Conservation (phyloP, 2,113 vertebrate genomes). For the Octodon degus region DNA sequence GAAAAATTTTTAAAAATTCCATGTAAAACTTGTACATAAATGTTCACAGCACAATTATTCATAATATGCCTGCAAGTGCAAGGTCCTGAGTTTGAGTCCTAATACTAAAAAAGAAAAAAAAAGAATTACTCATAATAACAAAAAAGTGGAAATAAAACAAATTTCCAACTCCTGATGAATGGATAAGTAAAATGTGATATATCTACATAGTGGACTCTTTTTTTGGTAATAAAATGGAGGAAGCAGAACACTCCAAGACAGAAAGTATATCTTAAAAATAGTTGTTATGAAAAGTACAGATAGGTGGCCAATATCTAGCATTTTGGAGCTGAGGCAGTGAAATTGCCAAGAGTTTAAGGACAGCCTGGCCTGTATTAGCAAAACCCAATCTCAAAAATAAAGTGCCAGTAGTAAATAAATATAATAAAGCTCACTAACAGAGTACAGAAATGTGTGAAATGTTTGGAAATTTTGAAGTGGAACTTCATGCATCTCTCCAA, state of each 20-base stretch:
- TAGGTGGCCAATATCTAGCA: background rate
- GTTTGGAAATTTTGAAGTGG: background rate
- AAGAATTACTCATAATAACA: background rate
- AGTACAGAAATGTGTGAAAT: background rate
- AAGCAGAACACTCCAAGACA: background rate
- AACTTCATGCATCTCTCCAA: background rate
- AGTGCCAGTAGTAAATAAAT: background rate
- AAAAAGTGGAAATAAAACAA: background rate
- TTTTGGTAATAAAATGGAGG: background rate
- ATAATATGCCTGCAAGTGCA: background rate
- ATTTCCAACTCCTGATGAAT: background rate
- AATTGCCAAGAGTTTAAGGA: background rate
- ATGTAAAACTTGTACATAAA: background rate
- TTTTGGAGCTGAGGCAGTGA: background rate
- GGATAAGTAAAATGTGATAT: background rate
- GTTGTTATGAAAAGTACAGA: background rate
- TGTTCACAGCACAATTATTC: background rate
- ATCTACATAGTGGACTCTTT: background rate
- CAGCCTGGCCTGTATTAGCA: background rate
- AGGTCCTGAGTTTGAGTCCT: too few relatives aligned
- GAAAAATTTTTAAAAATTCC: background rate
- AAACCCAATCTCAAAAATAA: background rate
- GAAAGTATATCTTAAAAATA: background rate
- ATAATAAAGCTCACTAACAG: background rate
- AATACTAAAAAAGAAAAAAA: too few relatives aligned